phyloP scores from a whole-genome alignment of 2,113 vertebrate genomes.

The Atractosteus spatula region DNA sequence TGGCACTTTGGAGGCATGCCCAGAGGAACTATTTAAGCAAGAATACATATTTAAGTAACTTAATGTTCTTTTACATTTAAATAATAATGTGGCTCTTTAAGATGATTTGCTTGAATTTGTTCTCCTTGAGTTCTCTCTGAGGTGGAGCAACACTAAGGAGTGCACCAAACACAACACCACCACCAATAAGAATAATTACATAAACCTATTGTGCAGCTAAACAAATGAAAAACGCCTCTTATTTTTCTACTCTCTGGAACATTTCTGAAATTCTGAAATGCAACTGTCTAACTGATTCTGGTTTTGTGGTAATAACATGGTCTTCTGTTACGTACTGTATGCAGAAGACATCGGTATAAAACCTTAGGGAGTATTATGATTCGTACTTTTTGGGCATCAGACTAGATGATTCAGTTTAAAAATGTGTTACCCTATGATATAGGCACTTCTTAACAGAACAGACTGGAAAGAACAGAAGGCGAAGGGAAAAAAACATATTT shows the following conservation, averaged over 20 bases:
- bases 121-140: conserved; percentile 12
- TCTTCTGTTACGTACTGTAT: too few species aligned
- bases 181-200: too few species aligned
- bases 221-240: too few species aligned
- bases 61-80: conserved; percentile 30
- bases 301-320: too few species aligned
- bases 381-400: conserved; percentile 1
- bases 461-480: neutral
- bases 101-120: conserved; percentile 24
- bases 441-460: neutral
- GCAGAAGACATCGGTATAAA: neutral
- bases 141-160: conserved; percentile 8
- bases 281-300: too few species aligned
- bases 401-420: conserved; percentile 3
- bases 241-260: too few species aligned
- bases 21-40: conserved; percentile 24
- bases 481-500: too few species aligned
- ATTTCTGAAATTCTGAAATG: too few species aligned
- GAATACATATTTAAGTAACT: conserved; percentile 25
- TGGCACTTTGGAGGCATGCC: conserved; percentile 8
- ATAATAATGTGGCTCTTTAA: conserved; percentile 28
- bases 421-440: conserved; percentile 12
- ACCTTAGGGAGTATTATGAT: conserved; percentile 11
- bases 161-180: neutral
- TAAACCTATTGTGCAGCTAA: too few species aligned